Evolutionary conservation across 2,113 vertebrate species (phyloP), one percentile per base, ranked within the genome.

Genomic region (Pituophis catenifer): DNA sequence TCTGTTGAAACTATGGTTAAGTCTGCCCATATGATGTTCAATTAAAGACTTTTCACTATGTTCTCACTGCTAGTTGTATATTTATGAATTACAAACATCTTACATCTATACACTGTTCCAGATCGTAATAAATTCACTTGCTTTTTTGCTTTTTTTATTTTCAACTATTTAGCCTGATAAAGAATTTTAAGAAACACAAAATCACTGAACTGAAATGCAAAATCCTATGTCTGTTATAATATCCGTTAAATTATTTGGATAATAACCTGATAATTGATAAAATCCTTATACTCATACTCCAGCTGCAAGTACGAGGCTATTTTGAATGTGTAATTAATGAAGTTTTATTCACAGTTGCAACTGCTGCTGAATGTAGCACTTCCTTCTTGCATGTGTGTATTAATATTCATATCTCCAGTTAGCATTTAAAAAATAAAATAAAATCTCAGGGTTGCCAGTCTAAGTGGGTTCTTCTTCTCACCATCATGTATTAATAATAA

Each of bases 331-430:
- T 65, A 88, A 65, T 65, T 81, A 70, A 88, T 88, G 24, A 38
- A 81, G 13, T 81, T 89, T 92, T 92, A 44, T 92, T 89, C 88
- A 57, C 44, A 48, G 55, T 57, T 48, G 23, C 52, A 92, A 44
- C 52, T 81, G 62, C 87, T 81, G 52, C 54, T 81, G 33, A 92
- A 48, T 89, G 9, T 12, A 23, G 33, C 24, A 58, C n/a, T 89
- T 89, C 53, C 33, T 33, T 38, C 88, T 89, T 92, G 33, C 53
- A 81, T 57, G 57, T 58, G 13, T 17, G 12, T 89, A 81, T 92
- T 89, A 89, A 92, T 75, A 92, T 85, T 33, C 26, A 88, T 90
- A 89, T 44, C n/a, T 75, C 33, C 62, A 58, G 24, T 81, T 89
- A 55, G 8, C 24, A 58, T 89, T 24, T 29, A 8, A 48, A 85